Conservation (phyloP, 2,797 vertebrate genomes). For the Pangasius sanitwongsei region DNA sequence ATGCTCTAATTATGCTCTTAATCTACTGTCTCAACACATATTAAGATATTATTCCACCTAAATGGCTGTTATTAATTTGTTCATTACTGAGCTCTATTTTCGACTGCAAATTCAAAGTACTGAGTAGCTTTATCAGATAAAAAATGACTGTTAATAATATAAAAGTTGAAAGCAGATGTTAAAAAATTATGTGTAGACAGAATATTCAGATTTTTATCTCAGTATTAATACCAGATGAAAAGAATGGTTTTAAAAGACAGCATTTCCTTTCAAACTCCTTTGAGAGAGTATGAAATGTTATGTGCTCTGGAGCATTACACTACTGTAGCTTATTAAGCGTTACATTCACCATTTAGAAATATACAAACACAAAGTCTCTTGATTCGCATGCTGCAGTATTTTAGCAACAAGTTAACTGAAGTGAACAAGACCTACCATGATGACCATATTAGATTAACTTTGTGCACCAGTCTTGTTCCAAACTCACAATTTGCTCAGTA, state of each 20-base stretch:
- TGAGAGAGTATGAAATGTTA: neutral
- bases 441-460: conserved; percentile 14
- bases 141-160: neutral
- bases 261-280: neutral
- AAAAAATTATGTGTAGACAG: neutral
- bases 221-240: neutral
- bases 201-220: neutral
- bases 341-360: neutral
- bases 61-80: neutral
- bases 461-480: neutral
- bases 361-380: conserved; percentile 1
- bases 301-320: neutral
- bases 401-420: conserved; percentile 6
- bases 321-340: neutral
- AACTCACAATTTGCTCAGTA: neutral
- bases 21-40: neutral
- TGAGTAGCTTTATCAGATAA: neutral
- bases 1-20: neutral
- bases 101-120: neutral
- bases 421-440: neutral
- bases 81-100: neutral
- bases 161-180: neutral
- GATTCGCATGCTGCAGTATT: neutral
- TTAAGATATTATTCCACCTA: neutral
- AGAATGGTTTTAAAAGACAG: neutral